phyloP scores from a whole-genome alignment of 2,888 invertebrate species.

The Agrenia bidenticulata region DNA sequence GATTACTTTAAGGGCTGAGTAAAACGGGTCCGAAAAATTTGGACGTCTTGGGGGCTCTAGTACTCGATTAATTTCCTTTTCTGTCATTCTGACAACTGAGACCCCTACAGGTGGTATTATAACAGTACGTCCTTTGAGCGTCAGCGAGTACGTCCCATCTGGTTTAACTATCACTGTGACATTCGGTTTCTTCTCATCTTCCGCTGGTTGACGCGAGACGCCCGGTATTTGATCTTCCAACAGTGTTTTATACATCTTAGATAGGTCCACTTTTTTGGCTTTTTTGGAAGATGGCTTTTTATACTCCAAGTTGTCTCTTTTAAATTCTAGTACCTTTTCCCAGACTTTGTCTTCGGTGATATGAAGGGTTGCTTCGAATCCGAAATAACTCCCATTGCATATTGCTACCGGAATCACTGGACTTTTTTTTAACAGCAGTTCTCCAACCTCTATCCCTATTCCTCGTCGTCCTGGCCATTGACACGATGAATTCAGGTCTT shows the following conservation, averaged over 20 bases:
- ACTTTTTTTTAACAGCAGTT: neutral
- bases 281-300: no score
- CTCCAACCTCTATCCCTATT: neutral
- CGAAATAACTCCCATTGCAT: neutral
- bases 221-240: no score
- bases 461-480: neutral
- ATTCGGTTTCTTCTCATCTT: neutral
- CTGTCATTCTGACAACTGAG: neutral
- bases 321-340: no score
- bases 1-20: no score
- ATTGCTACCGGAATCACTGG: neutral
- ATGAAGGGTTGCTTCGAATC: neutral
- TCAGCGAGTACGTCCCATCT: neutral
- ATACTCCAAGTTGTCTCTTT: no score
- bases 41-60: neutral
- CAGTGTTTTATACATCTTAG: no score
- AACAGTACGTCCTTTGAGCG: neutral
- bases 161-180: neutral
- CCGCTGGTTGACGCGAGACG: no score
- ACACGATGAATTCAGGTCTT: no score
- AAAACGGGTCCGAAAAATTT: no score
- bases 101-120: neutral
- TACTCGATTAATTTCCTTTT: neutral
- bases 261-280: no score
- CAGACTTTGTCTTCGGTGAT: no score